Evolutionary conservation across 2,113 vertebrate genomes (phyloP), one percentile per base, ranked within the genome.

Genomic region (Corythoichthys intestinalis): DNA sequence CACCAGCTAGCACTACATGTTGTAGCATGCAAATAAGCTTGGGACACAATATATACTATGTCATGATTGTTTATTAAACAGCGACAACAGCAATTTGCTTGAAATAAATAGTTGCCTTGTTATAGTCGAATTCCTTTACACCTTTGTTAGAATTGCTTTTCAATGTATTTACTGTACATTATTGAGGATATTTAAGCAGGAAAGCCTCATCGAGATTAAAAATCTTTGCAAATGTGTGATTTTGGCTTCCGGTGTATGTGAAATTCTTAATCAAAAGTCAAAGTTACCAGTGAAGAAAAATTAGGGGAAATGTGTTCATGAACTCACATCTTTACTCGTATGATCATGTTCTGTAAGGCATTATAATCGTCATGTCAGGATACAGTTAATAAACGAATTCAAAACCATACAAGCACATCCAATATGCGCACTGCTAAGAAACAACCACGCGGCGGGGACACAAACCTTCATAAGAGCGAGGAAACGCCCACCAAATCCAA

Each of bases 371-470:
- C 41, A 44, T 44, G 4, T 44, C 41, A 44, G 41, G 41, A 8
- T 44, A 44, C 6, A 44, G 9, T 6, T 5, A 44, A 44, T 44
- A 8, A 5, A 44, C 9, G 41, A 44, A 44, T 44, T 44, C 6
- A 44, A 44, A 44, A 44, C 41, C 41, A 44, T 6, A 44, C 2
- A 5, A 44, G 41, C 6, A 44, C 4, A 56, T 12, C 11, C 9
- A 0, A 11, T 34, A 56, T 56, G 10, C 9, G 20, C 20, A 12
- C 2, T 34, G 56, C 34, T 15, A 2, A 15, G 35, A 66, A 62
- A 4, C 48, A 0, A 44, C 88, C 87, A 86, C 87, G n/a, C 4
- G 86, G 76, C 63, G 89, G 87, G 41, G 84, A 74, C 70, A 75
- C 56, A 67, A 71, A 70, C 65, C 67, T 71, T 71, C n/a, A 9